Evolutionary conservation across 2,113 vertebrate species (phyloP), one percentile per base, ranked within the genome.

Genomic region (Campylomormyrus tamandua): DNA sequence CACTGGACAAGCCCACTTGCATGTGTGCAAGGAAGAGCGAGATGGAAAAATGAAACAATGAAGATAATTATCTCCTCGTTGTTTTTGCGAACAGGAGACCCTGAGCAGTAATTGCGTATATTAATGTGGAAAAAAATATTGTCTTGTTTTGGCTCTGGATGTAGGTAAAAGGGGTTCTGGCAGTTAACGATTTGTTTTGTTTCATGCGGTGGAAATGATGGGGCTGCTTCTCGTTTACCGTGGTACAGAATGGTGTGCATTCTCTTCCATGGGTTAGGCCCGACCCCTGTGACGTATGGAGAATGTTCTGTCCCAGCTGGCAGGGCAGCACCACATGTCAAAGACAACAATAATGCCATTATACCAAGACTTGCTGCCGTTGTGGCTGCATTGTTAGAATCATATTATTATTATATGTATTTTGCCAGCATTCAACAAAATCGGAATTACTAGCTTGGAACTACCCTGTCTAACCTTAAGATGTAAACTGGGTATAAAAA

Each of bases 121-220:
- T 84, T 84, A 42, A 85, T 85, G 42, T 85, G 83, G 83, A 80
- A 80, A 80, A 84, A 85, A 85, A 48, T n/a, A 85, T 42, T 84
- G 42, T 27, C 46, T 85, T 85, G 46, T 85, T 85, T 85, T 48
- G 83, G 83, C 21, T 48, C 42, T 49, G 24, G 46, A 27, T 85
- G 24, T 46, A 83, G 45, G 80, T 46, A 24, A 46, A 83, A 46
- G 39, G 80, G 6, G 42, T 85, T 49, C 42, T 48, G 24, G n/a
- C 35, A 77, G 70, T 80, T 80, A 80, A 80, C 35, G 11, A 42
- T 80, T 80, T 80, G 74, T 80, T 80, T 48, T 86, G 46, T 49
- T 86, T 49, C 45, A 42, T 86, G 19, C 2, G 10, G 13, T 46
- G 48, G 21, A 27, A 86, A 86, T 50, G 83, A 21, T 48, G 24